Percentiles rank a stretch among this genome's conserved stretches.
Evolutionary conservation across 2,888 invertebrate genomes (phyloP).

Genomic region (Tubiluchus corallicola): DNA sequence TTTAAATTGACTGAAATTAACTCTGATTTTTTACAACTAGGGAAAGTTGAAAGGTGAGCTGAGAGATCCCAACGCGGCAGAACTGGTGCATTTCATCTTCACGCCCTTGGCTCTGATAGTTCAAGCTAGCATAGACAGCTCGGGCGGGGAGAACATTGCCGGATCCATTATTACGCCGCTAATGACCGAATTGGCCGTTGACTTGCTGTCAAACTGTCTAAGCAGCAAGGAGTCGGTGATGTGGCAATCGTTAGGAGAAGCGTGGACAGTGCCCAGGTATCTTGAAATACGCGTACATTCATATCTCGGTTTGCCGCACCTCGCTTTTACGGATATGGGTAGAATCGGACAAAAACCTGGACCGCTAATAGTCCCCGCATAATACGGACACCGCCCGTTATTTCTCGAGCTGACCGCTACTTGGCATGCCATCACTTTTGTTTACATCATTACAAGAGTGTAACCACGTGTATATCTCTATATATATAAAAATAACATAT

Average conservation of each 20-base stretch:
- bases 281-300: slow-evolving; percentile 88
- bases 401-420: too few relatives aligned
- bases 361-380: too few relatives aligned
- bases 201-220: slow-evolving; percentile 84
- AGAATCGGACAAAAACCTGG: too few relatives aligned
- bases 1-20: too few relatives aligned
- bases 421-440: too few relatives aligned
- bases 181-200: slow-evolving; percentile 76
- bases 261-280: slow-evolving; percentile 79
- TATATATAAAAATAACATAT: too few relatives aligned
- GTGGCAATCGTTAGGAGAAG: slow-evolving; percentile 90
- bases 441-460: too few relatives aligned
- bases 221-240: slow-evolving; percentile 95
- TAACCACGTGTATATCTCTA: too few relatives aligned
- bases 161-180: slow-evolving; percentile 61
- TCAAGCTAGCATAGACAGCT: slow-evolving; percentile 81
- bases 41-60: slow-evolving; percentile 92
- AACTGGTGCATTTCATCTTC: slow-evolving; percentile 92
- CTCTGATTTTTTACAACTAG: too few relatives aligned
- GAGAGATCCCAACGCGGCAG: slow-evolving; percentile 97
- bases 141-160: slow-evolving; percentile 62
- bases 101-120: slow-evolving; percentile 92
- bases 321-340: too few relatives aligned
- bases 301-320: slow-evolving; percentile 45
- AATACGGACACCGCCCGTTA: too few relatives aligned